Evolutionary conservation across 2,888 invertebrate genomes (phyloP).

Genomic region (Drosophila tanythrix): DNA sequence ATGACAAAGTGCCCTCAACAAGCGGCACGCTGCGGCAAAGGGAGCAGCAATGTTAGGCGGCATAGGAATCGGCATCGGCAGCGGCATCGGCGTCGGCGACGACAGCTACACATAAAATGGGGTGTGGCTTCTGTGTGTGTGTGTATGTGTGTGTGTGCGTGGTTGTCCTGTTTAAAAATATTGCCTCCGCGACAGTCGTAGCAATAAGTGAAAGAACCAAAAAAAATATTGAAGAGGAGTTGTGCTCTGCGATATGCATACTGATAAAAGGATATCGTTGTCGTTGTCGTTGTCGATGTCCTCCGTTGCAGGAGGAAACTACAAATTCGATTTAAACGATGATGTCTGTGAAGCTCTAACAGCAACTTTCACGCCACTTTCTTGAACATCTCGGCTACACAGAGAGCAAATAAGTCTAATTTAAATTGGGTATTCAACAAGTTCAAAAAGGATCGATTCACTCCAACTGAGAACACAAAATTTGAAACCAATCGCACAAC

Average conservation of each 20-base stretch:
- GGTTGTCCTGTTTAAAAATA: slow-evolving; percentile 55
- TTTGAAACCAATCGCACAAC: not conserved
- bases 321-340: slow-evolving; percentile 29
- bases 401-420: not conserved
- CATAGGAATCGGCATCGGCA: not conserved
- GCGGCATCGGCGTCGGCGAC: not conserved
- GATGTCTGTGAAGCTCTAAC: not conserved
- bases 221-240: slow-evolving; percentile 4
- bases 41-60: slow-evolving; percentile 40
- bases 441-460: not conserved
- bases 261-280: slow-evolving; percentile 41
- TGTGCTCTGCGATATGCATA: slow-evolving; percentile 22
- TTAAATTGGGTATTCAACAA: not conserved
- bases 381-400: not conserved
- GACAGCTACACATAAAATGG: slow-evolving; percentile 16
- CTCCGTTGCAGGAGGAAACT: not conserved
- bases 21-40: slow-evolving; percentile 32
- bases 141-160: not conserved
- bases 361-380: slow-evolving; percentile 8
- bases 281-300: slow-evolving; percentile 18
- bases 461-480: not conserved
- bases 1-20: slow-evolving; percentile 76
- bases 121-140: slow-evolving; percentile 37
- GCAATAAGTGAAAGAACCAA: slow-evolving; percentile 40
- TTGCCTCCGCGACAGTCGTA: slow-evolving; percentile 42